These are phyloP conservation scores for Gambusia yucatana DNA, from an alignment of 2,797 vertebrate genomes.

Conservation along the genomic window DNA sequence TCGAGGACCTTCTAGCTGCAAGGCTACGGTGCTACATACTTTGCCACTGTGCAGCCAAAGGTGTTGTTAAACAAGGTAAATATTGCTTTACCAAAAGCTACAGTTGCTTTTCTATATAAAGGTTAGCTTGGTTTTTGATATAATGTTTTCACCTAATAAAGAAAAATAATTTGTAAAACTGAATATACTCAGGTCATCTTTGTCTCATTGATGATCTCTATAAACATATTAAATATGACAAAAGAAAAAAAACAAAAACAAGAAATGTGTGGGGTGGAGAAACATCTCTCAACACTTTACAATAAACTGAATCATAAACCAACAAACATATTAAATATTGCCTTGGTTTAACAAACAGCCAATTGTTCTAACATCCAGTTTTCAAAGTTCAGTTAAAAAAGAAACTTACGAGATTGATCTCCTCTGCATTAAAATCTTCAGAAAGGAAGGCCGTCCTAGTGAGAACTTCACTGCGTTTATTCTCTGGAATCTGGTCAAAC, in stretches of 20 bases:
- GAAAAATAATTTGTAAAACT: background rate
- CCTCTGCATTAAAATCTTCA: constrained; percentile 97
- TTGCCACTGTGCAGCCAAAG: background rate
- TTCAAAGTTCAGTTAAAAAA: background rate
- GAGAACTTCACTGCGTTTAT: constrained; percentile 92
- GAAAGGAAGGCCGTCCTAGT: constrained; percentile 93
- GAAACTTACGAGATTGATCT: constrained; percentile 91
- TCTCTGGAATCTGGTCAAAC: constrained; percentile 96
- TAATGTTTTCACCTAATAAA: background rate
- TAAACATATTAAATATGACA: background rate
- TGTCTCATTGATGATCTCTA: background rate
- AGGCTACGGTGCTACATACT: too few species aligned
- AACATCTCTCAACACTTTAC: background rate
- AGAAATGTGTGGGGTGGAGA: background rate
- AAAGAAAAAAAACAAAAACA: background rate
- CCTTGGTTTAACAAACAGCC: background rate
- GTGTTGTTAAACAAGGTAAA: background rate
- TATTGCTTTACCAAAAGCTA: background rate
- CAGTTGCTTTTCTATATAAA: background rate
- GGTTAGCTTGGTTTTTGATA: background rate
- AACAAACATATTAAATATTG: background rate
- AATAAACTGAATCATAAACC: background rate
- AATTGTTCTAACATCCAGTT: background rate
- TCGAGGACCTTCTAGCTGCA: too few species aligned
- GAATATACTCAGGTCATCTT: background rate